A percentile compares a stretch with the other conserved stretches of the same genome.
Conservation (phyloP, 1,140 invertebrate genomes). For the Pentalonia nigronervosa region DNA sequence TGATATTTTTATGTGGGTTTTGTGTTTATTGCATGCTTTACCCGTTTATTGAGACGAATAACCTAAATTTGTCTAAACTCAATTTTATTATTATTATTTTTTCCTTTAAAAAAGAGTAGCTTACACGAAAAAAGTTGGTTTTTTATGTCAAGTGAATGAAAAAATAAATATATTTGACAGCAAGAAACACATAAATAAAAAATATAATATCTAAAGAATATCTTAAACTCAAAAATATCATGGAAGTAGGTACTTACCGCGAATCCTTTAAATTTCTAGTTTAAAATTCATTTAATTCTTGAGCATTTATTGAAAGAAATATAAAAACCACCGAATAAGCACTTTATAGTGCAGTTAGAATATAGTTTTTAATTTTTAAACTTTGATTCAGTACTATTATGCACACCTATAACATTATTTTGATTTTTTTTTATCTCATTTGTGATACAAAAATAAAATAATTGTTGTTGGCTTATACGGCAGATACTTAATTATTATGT, state of each 20-base stretch:
- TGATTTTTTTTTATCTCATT: background rate
- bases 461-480: background rate
- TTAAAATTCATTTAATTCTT: background rate
- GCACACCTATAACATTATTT: background rate
- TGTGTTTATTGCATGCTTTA: background rate
- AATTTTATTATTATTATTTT: background rate
- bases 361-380: background rate
- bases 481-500: background rate
- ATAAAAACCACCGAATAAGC: background rate
- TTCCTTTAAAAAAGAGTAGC: background rate
- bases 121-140: background rate
- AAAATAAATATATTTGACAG: background rate
- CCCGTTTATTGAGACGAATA: background rate
- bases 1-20: background rate
- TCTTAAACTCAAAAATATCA: background rate
- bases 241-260: background rate
- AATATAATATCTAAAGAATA: background rate
- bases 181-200: background rate
- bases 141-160: background rate
- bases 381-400: background rate
- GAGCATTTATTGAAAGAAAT: background rate
- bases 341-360: too few species aligned
- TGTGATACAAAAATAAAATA: background rate
- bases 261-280: background rate
- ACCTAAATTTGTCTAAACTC: background rate